These are phyloP conservation scores for Pangasianodon gigas DNA, from an alignment of 2,113 vertebrate species.

Conservation along the genomic window DNA sequence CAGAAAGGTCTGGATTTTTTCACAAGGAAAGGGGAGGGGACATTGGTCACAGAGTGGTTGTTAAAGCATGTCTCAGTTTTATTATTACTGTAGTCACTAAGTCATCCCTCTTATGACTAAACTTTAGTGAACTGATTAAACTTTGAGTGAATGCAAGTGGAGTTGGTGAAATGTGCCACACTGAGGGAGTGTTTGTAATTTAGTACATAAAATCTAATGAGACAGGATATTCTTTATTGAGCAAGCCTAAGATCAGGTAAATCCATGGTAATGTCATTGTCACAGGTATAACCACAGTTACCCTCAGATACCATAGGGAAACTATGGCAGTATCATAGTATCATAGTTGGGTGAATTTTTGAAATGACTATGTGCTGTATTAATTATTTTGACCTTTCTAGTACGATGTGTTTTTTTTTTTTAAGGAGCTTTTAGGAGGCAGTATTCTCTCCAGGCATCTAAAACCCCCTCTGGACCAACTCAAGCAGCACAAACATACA, in stretches of 20 bases:
- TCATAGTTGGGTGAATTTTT: background rate
- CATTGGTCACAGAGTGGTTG: background rate
- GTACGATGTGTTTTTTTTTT: slow-evolving; percentile 56
- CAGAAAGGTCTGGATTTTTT: background rate
- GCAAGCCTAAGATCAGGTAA: background rate
- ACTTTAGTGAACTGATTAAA: background rate
- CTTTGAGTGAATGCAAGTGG: background rate
- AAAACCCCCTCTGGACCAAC: slow-evolving; percentile 77
- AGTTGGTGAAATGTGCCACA: background rate
- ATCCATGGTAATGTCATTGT: background rate
- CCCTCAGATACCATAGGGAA: background rate
- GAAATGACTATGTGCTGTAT: background rate
- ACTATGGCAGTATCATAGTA: background rate
- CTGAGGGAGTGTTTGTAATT: background rate
- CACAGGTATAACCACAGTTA: background rate
- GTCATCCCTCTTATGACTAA: background rate
- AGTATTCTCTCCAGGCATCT: slow-evolving; percentile 76
- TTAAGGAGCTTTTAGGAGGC: slow-evolving; percentile 77
- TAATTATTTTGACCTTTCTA: slow-evolving; percentile 18
- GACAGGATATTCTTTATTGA: background rate
- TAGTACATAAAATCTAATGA: background rate
- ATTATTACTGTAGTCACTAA: background rate
- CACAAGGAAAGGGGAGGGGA: background rate
- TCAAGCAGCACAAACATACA: slow-evolving; percentile 66
- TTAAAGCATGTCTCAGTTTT: background rate